Evolutionary conservation across 1,140 invertebrate genomes (phyloP).

Genomic region (Drosophila nigrodunni): DNA sequence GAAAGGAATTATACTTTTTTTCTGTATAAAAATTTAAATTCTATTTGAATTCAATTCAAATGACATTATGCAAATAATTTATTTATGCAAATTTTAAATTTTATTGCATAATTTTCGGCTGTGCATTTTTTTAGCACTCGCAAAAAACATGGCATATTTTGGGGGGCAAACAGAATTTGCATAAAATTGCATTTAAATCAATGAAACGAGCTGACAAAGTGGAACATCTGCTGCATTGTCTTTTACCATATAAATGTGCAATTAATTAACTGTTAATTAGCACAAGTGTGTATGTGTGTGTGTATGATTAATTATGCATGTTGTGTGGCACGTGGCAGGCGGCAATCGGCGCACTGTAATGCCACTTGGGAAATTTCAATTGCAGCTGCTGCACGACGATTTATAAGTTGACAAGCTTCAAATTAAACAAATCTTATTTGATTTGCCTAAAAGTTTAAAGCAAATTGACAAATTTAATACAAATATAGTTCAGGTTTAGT

Average conservation of each 20-base stretch:
- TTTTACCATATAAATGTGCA: conserved; percentile 69
- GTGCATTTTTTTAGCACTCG: conserved; percentile 1
- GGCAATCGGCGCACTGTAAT: conserved; percentile 56
- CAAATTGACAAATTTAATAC: neutral
- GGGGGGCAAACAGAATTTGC: conserved; percentile 51
- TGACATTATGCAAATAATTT: conserved; percentile 24
- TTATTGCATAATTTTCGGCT: conserved; percentile 33
- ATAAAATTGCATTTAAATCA: conserved; percentile 79
- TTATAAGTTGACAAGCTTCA: conserved; percentile 8
- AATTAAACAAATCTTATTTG: conserved; percentile 13
- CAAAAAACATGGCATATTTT: conserved; percentile 15
- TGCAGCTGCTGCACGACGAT: conserved; percentile 20
- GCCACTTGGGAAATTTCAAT: conserved; percentile 43
- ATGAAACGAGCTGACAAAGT: conserved; percentile 55
- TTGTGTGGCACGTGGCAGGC: conserved; percentile 36
- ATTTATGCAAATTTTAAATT: conserved; percentile 43
- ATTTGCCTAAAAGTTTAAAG: neutral
- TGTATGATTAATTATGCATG: conserved; percentile 70
- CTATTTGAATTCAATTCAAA: neutral
- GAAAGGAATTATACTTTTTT: too few relatives aligned
- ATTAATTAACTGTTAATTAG: conserved; percentile 79
- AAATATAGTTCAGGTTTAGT: neutral
- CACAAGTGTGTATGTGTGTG: conserved; percentile 58
- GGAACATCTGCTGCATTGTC: conserved; percentile 61
- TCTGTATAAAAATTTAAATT: neutral